Evolutionary conservation across 2,888 invertebrate genomes (phyloP).

Genomic region (Caradrina kadenii): DNA sequence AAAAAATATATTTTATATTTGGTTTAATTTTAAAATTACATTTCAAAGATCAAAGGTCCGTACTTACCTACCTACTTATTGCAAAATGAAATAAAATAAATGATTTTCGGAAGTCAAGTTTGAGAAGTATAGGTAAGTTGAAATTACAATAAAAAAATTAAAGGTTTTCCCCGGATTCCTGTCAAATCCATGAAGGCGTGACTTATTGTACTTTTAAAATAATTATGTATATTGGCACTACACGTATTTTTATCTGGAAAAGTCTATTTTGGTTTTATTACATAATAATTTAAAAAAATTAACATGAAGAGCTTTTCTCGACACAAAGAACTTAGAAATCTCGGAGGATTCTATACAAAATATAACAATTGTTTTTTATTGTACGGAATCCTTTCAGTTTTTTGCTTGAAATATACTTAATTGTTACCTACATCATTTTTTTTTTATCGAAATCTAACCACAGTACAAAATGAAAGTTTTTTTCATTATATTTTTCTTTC

Average conservation of each 20-base stretch:
- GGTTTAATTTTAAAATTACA: no score
- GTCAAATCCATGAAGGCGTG: background rate
- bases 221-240: no score
- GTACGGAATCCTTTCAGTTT: conserved; percentile 26
- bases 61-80: no score
- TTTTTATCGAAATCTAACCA: conserved; percentile 2
- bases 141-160: background rate
- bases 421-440: conserved; percentile 5
- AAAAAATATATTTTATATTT: no score
- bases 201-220: background rate
- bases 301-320: background rate
- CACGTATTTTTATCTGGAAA: background rate
- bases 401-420: background rate
- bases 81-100: no score
- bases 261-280: background rate
- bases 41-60: no score
- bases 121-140: no score
- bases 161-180: background rate
- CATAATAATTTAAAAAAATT: background rate
- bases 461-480: conserved; percentile 27
- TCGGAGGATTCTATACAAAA: background rate
- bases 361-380: background rate
- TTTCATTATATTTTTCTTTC: conserved; percentile 43
- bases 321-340: background rate
- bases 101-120: no score